Percentiles rank a stretch among this genome's conserved stretches.
Conservation (phyloP, 2,113 vertebrate species). For the Paradisaea rubra region DNA sequence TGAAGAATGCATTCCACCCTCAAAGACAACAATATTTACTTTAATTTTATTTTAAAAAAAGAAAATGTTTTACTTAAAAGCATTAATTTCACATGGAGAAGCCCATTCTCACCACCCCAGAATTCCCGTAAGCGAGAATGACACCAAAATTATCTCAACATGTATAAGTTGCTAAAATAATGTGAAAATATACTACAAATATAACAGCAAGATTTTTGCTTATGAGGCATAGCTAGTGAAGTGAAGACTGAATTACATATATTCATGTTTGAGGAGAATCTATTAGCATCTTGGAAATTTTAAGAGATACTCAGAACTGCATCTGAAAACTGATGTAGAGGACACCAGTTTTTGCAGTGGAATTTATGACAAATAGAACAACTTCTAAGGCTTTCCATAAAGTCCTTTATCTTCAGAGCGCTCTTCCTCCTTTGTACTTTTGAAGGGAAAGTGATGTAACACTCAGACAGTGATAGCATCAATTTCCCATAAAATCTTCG, state of each 20-base stretch:
- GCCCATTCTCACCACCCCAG: not conserved
- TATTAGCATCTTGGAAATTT: not conserved
- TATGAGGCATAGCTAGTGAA: not conserved
- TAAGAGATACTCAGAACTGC: not conserved
- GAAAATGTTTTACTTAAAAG: not conserved
- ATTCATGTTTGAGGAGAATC: not conserved
- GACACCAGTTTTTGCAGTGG: not conserved
- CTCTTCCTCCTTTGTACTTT: conserved; percentile 3
- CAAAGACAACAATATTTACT: not conserved
- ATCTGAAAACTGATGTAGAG: not conserved
- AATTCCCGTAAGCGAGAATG: not conserved
- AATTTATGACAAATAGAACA: not conserved
- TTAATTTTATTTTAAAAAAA: not conserved
- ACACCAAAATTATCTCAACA: not conserved
- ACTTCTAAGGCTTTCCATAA: not conserved
- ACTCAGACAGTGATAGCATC: not conserved
- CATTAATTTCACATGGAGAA: not conserved
- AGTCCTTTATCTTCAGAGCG: conserved; percentile 15
- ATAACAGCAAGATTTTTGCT: not conserved
- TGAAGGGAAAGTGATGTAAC: not conserved
- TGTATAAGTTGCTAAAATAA: not conserved
- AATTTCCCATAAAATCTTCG: not conserved
- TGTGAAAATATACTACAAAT: not conserved
- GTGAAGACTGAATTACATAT: not conserved
- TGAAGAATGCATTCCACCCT: not conserved